Percentiles rank a stretch among this genome's conserved stretches.
These are phyloP conservation scores for Glandiceps talaboti DNA, from an alignment of 53 echinoderm and acorn worm genomes.

Conservation along the genomic window DNA sequence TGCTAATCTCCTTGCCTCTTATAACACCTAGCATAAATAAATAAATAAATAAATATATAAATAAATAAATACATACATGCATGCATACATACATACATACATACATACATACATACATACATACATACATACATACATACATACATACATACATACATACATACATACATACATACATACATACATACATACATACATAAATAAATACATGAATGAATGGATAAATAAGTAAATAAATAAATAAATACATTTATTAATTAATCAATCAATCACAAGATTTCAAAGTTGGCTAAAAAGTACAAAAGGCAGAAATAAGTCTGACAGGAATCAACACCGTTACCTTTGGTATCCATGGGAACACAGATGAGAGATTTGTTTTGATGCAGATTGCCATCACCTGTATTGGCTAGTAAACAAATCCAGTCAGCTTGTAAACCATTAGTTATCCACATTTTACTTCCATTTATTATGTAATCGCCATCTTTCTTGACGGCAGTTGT, in stretches of 20 bases:
- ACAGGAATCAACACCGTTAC: too few species aligned
- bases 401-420: conserved; percentile 87
- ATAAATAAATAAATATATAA: too few species aligned
- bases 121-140: neutral
- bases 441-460: conserved; percentile 90
- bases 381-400: conserved; percentile 50
- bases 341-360: conserved; percentile 69
- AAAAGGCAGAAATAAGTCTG: too few species aligned
- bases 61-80: neutral
- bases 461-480: conserved; percentile 92
- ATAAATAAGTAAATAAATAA: too few species aligned
- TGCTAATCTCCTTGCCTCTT: conserved; percentile 68
- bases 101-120: neutral
- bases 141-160: neutral
- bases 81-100: neutral
- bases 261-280: too few species aligned
- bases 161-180: neutral
- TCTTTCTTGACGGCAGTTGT: conserved; percentile 79
- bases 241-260: too few species aligned
- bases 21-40: conserved; percentile 44
- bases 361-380: conserved; percentile 85
- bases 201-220: too few species aligned
- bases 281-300: too few species aligned
- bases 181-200: too few species aligned
- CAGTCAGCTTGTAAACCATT: conserved; percentile 89